phyloP scores from a whole-genome alignment of 2,888 invertebrate species.

The Trilocha varians region DNA sequence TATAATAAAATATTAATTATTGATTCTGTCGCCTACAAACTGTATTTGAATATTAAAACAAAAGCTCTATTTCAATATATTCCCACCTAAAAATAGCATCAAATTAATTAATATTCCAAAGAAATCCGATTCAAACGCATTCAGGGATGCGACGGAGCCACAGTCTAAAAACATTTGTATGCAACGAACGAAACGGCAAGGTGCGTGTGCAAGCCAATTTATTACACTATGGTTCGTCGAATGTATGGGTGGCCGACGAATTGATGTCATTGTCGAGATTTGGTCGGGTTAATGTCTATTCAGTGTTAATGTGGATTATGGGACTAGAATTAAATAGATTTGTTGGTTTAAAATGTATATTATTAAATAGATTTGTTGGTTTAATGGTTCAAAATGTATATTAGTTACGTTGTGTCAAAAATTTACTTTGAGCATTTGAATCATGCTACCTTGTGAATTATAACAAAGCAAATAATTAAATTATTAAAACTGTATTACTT shows the following conservation, averaged over 20 bases:
- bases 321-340: neutral
- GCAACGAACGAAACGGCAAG: slow-evolving; percentile 26
- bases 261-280: slow-evolving; percentile 26
- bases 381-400: too few species aligned
- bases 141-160: neutral
- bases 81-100: too few species aligned
- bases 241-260: slow-evolving; percentile 46
- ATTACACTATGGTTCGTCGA: slow-evolving; percentile 46
- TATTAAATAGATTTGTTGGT: neutral
- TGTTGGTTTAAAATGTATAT: neutral
- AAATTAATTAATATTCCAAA: neutral
- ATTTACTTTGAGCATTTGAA: too few species aligned
- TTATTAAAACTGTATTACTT: too few species aligned
- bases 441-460: too few species aligned
- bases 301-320: slow-evolving; percentile 9
- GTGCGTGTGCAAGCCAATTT: slow-evolving; percentile 32
- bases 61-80: too few species aligned
- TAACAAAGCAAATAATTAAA: too few species aligned
- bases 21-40: too few species aligned
- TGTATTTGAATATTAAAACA: too few species aligned
- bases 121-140: neutral
- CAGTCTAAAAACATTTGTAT: slow-evolving; percentile 31
- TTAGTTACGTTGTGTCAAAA: too few species aligned
- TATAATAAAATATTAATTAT: too few species aligned
- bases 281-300: slow-evolving; percentile 14